A percentile compares a stretch with the other conserved stretches of the same genome.
Evolutionary conservation across 1,140 invertebrate genomes (phyloP).

Genomic region (Mylabris phalerata): DNA sequence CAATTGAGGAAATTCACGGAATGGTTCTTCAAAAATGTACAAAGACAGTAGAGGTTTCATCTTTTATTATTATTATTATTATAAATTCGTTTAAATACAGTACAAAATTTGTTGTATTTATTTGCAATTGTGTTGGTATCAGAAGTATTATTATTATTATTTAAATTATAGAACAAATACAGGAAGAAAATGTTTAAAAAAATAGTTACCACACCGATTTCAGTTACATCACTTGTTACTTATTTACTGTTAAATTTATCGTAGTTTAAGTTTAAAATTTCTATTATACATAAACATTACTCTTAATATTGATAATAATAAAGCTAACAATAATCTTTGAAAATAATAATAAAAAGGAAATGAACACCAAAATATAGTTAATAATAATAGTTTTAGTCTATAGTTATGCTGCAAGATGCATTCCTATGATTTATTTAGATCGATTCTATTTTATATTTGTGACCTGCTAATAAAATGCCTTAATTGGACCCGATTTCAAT

Average conservation of each 20-base stretch:
- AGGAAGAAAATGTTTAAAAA: not conserved
- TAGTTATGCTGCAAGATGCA: conserved; percentile 5
- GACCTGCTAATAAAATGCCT: conserved; percentile 11
- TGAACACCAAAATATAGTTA: conserved; percentile 13
- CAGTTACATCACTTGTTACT: conserved; percentile 10
- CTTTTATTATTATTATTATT: not conserved
- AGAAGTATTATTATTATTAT: conserved; percentile 12
- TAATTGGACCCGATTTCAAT: conserved; percentile 1
- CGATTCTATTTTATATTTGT: not conserved
- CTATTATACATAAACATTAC: conserved; percentile 8
- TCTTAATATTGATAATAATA: conserved; percentile 4
- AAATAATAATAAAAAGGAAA: conserved; percentile 1
- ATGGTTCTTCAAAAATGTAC: conserved; percentile 88
- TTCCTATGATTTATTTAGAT: not conserved
- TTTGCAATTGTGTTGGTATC: conserved; percentile 2
- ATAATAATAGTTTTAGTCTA: conserved; percentile 2
- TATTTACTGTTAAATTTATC: too few species aligned
- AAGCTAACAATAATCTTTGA: conserved; percentile 6
- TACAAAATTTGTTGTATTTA: conserved; percentile 24
- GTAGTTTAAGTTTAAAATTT: too few species aligned
- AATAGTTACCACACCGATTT: conserved; percentile 11
- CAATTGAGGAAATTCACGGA: conserved; percentile 86
- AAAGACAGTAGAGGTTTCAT: conserved; percentile 51
- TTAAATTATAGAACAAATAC: conserved; percentile 6
- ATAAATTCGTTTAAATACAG: conserved; percentile 17